Conservation (phyloP, 2,113 vertebrate species). For the Muntiacus muntjak region DNA sequence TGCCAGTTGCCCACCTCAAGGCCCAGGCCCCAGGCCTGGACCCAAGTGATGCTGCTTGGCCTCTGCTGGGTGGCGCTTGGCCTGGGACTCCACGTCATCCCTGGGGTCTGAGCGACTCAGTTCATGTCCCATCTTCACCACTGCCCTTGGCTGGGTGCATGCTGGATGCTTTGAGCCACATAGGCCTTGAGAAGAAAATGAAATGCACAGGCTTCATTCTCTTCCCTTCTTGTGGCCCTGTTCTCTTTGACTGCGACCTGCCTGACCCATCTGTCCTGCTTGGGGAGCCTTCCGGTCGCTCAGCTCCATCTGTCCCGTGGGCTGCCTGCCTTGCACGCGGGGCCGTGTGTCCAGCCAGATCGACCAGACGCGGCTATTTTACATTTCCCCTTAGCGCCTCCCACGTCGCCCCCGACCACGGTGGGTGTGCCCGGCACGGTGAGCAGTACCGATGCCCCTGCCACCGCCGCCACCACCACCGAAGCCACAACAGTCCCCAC, state of each 20-base stretch:
- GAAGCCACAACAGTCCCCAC: slow-evolving; percentile 67
- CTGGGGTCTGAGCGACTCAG: neutral
- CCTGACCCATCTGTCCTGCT: neutral
- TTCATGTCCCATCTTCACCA: neutral
- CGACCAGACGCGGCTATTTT: slow-evolving; percentile 44
- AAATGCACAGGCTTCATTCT: neutral
- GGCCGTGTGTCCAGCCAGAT: neutral
- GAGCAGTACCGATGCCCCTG: slow-evolving; percentile 74
- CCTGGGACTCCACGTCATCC: neutral
- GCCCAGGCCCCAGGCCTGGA: neutral
- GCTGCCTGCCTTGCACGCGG: slow-evolving; percentile 49
- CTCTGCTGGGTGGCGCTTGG: neutral
- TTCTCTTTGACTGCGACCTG: neutral
- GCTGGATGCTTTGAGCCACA: neutral
- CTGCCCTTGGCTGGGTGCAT: neutral
- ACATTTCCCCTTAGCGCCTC: slow-evolving; percentile 82
- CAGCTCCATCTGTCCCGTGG: neutral
- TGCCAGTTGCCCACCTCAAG: neutral
- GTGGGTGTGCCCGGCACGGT: slow-evolving; percentile 41
- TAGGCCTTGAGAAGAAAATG: slow-evolving; percentile 54
- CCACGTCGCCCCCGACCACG: slow-evolving; percentile 76
- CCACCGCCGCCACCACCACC: slow-evolving; percentile 76
- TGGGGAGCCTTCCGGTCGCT: neutral
- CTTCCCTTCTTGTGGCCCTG: neutral
- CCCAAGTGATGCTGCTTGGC: neutral